These are phyloP conservation scores for Xyliphius kryptos DNA, from an alignment of 2,113 vertebrate genomes.

Conservation along the genomic window DNA sequence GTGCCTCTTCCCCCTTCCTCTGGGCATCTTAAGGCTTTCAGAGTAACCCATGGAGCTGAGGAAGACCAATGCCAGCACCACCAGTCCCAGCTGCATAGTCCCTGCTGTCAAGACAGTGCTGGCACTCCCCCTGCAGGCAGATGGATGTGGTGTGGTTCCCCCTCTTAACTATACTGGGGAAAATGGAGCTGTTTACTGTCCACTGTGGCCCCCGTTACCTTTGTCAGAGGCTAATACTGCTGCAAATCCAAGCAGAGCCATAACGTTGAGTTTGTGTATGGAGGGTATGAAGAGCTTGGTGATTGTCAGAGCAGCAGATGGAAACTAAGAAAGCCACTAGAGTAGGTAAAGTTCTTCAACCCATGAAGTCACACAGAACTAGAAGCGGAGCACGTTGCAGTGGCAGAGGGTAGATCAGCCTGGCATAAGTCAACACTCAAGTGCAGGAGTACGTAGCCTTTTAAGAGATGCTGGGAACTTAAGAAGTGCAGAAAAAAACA, in stretches of 20 bases:
- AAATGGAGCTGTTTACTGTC: conserved; percentile 57
- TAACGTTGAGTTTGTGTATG: conserved; percentile 38
- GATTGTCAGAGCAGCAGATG: conserved; percentile 7
- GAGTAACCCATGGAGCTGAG: conserved; percentile 84
- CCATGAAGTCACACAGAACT: conserved; percentile 57
- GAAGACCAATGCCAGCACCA: conserved; percentile 81
- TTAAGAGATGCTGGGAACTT: conserved; percentile 42
- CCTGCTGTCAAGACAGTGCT: conserved; percentile 70
- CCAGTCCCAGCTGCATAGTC: conserved; percentile 97
- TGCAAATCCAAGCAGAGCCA: conserved; percentile 63
- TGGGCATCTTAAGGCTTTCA: conserved; percentile 73
- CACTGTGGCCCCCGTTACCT: conserved; percentile 50
- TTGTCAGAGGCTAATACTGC: conserved; percentile 53
- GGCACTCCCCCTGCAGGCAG: conserved; percentile 64
- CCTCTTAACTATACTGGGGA: conserved; percentile 51
- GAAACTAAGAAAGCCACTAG: conserved; percentile 35
- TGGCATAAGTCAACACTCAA: conserved; percentile 37
- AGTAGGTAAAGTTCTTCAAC: conserved; percentile 64
- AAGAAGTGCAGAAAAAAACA: conserved; percentile 34
- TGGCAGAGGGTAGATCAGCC: conserved; percentile 18
- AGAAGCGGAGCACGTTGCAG: conserved; percentile 47
- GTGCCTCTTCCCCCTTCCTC: conserved; percentile 85
- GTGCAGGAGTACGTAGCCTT: conserved; percentile 39
- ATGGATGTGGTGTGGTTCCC: conserved; percentile 60
- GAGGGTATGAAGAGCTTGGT: neutral